Conservation (phyloP, 2,113 vertebrate species). For the Zosterops lateralis region DNA sequence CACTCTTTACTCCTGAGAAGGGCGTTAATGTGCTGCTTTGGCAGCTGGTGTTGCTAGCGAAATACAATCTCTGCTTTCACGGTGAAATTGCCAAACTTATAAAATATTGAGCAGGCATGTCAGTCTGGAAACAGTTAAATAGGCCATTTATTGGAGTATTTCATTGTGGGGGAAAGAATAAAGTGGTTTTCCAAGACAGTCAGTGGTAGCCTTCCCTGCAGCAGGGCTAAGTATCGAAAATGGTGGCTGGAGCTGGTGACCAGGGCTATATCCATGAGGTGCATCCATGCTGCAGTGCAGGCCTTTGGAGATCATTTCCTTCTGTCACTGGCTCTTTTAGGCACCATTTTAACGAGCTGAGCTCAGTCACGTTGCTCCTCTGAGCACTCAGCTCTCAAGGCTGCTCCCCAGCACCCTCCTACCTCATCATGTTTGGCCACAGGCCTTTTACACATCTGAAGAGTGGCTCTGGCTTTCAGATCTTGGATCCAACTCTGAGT, state of each 20-base stretch:
- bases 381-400: not conserved
- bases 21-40: not conserved
- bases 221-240: too few relatives aligned
- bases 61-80: constrained; percentile 37
- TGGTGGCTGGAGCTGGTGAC: not conserved
- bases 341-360: rapidly evolving
- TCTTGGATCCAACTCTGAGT: not conserved
- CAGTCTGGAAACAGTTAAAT: constrained; percentile 57
- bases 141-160: not conserved
- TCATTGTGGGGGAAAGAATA: not conserved
- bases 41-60: not conserved
- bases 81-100: not conserved
- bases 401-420: not conserved
- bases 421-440: rapidly evolving
- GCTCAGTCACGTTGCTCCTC: not conserved
- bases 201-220: not conserved
- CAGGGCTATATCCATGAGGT: rapidly evolving
- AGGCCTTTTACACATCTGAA: not conserved
- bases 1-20: not conserved
- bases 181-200: not conserved
- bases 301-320: not conserved
- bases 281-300: not conserved
- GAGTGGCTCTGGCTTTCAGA: not conserved
- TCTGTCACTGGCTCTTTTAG: not conserved
- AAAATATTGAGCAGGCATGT: not conserved